These are phyloP conservation scores for Pelagia noctiluca DNA, from an alignment of 30 jellyfish, hydroid and myxozoan genomes.

Conservation along the genomic window DNA sequence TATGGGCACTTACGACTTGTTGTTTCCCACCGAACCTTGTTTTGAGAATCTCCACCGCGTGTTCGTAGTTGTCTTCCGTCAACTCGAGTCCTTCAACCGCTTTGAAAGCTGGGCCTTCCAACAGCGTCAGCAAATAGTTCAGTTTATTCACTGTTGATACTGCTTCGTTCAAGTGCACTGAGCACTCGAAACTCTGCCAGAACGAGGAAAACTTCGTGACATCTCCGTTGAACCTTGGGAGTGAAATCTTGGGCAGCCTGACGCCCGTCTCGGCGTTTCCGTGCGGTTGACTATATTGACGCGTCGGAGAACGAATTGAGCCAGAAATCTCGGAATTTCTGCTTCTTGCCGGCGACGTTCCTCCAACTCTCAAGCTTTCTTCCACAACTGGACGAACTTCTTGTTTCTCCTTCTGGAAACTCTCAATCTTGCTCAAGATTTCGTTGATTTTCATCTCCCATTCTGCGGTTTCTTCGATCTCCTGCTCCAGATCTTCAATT, in stretches of 20 bases:
- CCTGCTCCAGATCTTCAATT: conserved; percentile 44
- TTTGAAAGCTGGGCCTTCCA: conserved; percentile 56
- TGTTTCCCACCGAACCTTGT: conserved; percentile 54
- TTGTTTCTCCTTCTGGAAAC: conserved; percentile 16
- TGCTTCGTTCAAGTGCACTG: conserved; percentile 48
- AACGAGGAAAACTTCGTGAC: no score
- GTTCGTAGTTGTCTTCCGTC: no score
- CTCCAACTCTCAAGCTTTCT: neutral
- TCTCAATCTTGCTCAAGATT: conserved; percentile 22
- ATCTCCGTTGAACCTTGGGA: no score
- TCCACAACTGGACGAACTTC: neutral
- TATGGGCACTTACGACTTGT: no score
- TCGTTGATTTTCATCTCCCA: conserved; percentile 5
- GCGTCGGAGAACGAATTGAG: no score
- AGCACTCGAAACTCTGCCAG: no score
- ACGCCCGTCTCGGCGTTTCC: no score
- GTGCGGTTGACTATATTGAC: no score
- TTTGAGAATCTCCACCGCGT: conserved; percentile 50
- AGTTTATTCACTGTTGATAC: conserved; percentile 47
- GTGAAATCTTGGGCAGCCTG: no score
- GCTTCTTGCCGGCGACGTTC: neutral
- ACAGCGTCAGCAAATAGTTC: no score
- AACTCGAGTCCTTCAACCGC: no score
- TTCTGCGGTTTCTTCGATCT: conserved; percentile 49
- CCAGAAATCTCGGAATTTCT: neutral